A percentile compares a stretch with the other conserved stretches of the same genome.
phyloP scores from a whole-genome alignment of 2,888 invertebrate genomes.

The Brachynemurus nebulosus region DNA sequence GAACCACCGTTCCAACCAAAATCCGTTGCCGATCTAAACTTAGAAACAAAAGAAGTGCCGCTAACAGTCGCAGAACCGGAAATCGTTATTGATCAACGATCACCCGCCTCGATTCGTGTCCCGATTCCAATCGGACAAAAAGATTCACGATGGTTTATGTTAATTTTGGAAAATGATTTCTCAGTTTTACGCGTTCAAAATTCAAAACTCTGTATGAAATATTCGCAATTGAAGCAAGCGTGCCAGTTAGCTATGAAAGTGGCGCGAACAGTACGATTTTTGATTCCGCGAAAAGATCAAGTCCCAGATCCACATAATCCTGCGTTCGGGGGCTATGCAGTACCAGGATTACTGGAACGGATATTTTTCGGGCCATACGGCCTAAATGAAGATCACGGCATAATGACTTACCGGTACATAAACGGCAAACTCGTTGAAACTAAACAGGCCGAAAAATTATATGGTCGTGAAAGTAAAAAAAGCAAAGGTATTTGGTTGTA shows the following conservation, averaged over 20 bases:
- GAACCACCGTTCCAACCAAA: not conserved
- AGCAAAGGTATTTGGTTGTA: slow-evolving; percentile 10
- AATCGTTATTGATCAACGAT: not conserved
- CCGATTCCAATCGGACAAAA: slow-evolving; percentile 20
- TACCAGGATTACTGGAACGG: slow-evolving; percentile 23
- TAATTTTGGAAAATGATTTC: slow-evolving; percentile 40
- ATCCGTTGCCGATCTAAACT: not conserved
- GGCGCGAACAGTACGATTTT: slow-evolving; percentile 35
- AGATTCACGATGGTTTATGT: slow-evolving; percentile 39
- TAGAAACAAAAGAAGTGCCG: slow-evolving; percentile 10
- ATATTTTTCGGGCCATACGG: slow-evolving; percentile 31
- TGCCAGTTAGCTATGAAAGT: slow-evolving; percentile 34
- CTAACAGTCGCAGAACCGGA: slow-evolving; percentile 25
- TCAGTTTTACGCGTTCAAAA: slow-evolving; percentile 36
- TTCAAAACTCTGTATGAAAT: slow-evolving; percentile 39
- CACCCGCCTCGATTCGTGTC: slow-evolving; percentile 25
- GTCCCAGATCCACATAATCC: not conserved
- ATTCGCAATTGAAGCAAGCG: slow-evolving; percentile 34
- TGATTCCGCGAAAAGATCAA: not conserved
- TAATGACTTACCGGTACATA: slow-evolving; percentile 26
- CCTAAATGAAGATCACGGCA: slow-evolving; percentile 22
- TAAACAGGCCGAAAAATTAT: slow-evolving; percentile 12
- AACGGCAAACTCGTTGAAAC: slow-evolving; percentile 25
- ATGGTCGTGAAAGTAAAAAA: not conserved
- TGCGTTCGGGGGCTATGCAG: slow-evolving; percentile 28